These are phyloP conservation scores for Suncus etruscus DNA, from an alignment of 2,113 vertebrate genomes.

Conservation along the genomic window DNA sequence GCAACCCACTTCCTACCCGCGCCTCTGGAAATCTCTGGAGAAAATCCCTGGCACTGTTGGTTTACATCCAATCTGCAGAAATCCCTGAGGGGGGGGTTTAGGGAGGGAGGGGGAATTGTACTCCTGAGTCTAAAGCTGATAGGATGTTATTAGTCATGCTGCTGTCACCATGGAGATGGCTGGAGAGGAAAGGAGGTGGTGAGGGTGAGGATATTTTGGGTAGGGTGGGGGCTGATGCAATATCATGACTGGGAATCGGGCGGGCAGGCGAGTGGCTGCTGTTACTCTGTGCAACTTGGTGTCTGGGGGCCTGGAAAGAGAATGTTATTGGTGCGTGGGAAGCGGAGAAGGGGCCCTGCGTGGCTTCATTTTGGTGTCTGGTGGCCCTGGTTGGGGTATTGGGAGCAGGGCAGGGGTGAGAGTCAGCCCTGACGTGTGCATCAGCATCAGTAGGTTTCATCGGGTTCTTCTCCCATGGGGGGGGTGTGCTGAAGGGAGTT, in stretches of 20 bases:
- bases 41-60: constrained; percentile 73
- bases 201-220: constrained; percentile 80
- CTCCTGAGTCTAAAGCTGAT: constrained; percentile 76
- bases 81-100: constrained; percentile 38
- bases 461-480: constrained; percentile 38
- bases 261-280: constrained; percentile 61
- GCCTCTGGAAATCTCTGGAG: constrained; percentile 75
- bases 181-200: constrained; percentile 72
- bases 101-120: constrained; percentile 63
- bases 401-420: constrained; percentile 18
- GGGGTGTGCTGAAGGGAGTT: constrained; percentile 61
- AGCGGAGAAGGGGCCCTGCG: constrained; percentile 41
- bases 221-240: constrained; percentile 83
- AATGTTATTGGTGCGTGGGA: constrained; percentile 71
- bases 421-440: neutral
- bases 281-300: constrained; percentile 59
- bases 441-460: constrained; percentile 43
- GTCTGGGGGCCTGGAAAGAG: constrained; percentile 69
- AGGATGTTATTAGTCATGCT: constrained; percentile 86
- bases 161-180: constrained; percentile 82
- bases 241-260: constrained; percentile 73
- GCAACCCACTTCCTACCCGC: constrained; percentile 57
- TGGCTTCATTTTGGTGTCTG: constrained; percentile 38
- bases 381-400: neutral
- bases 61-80: constrained; percentile 81